phyloP scores from a whole-genome alignment of 2,888 invertebrate species.

The Marasmarcha lunaedactyla region DNA sequence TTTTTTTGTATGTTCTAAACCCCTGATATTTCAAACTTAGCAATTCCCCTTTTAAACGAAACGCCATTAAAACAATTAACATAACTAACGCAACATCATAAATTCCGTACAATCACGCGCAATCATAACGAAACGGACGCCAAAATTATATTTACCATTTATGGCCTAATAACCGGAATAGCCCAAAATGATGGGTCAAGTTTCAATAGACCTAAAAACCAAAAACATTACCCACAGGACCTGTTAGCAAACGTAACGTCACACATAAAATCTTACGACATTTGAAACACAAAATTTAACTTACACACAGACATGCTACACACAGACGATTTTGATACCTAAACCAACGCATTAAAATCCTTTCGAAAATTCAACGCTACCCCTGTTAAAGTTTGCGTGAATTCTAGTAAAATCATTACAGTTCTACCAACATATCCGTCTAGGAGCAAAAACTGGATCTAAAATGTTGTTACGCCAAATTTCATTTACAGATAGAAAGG shows the following conservation, averaged over 20 bases:
- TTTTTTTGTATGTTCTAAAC: too few species aligned
- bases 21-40: too few species aligned
- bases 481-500: too few species aligned
- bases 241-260: conserved; percentile 57
- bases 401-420: conserved; percentile 58
- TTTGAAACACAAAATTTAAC: conserved; percentile 25
- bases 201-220: conserved; percentile 60
- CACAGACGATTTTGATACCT: conserved; percentile 19
- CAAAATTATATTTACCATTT: conserved; percentile 26
- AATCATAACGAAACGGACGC: conserved; percentile 18
- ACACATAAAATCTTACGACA: conserved; percentile 66
- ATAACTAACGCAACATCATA: background rate
- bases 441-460: too few species aligned
- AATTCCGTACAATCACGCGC: background rate
- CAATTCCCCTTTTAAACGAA: too few species aligned
- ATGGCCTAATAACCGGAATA: conserved; percentile 35
- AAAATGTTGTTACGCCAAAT: too few species aligned
- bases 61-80: too few species aligned
- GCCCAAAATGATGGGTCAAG: conserved; percentile 37
- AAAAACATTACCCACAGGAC: conserved; percentile 55
- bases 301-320: background rate
- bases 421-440: too few species aligned
- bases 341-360: conserved; percentile 9
- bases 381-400: conserved; percentile 20
- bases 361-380: background rate